Conservation (phyloP, 1,140 invertebrate species). For the Microvelia longipes region DNA sequence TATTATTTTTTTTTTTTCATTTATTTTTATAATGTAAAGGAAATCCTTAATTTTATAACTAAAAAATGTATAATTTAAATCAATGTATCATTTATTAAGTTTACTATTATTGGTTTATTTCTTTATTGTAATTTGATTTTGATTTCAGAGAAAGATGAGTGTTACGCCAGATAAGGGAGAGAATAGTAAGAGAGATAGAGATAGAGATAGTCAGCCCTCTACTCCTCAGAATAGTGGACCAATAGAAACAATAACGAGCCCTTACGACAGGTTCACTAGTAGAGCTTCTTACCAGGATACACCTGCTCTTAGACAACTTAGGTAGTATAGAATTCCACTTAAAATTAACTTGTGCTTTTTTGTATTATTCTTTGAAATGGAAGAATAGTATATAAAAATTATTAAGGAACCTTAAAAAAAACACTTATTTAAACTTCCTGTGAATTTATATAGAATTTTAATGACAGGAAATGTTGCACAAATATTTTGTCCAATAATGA, state of each 20-base stretch:
- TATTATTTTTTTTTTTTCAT: background rate
- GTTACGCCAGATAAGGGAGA: background rate
- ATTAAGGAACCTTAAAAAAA: no score
- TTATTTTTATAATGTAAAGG: background rate
- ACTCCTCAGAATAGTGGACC: constrained; percentile 58
- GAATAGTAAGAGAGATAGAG: constrained; percentile 36
- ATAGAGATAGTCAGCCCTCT: constrained; percentile 47
- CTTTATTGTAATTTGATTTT: no score
- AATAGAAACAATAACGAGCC: constrained; percentile 54
- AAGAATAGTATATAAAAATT: no score
- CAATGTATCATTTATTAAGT: no score
- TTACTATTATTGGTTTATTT: no score
- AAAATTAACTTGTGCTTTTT: background rate
- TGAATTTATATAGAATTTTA: no score
- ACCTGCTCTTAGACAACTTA: constrained; percentile 73
- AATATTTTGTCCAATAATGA: no score
- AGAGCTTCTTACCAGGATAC: constrained; percentile 64
- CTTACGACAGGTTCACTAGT: constrained; percentile 58
- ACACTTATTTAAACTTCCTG: no score
- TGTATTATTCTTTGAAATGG: background rate
- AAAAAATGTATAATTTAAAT: no score
- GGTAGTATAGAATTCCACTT: constrained; percentile 22
- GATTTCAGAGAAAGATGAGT: constrained; percentile 1
- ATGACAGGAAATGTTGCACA: no score
- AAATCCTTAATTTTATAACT: background rate